Conservation (phyloP, 2,797 vertebrate species). For the Furcifer pardalis region DNA sequence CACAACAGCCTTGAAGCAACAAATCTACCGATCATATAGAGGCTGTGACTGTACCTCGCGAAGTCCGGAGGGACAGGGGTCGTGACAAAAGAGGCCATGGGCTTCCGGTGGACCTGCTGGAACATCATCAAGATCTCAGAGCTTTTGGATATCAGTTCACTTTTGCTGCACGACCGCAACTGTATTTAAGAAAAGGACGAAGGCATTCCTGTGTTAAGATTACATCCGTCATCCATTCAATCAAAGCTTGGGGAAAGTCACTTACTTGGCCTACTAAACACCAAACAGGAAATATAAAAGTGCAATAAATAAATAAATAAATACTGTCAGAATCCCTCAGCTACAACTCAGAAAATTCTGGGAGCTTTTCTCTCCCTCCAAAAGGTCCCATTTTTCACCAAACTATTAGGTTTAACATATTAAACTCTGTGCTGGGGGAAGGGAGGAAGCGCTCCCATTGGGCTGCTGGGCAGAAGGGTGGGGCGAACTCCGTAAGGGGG, state of each 20-base stretch:
- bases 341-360: no score
- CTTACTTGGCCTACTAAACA: no score
- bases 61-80: slow-evolving; percentile 98
- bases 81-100: slow-evolving; percentile 98
- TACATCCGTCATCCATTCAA: background rate
- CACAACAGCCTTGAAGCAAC: background rate
- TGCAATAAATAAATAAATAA: no score
- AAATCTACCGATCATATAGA: background rate
- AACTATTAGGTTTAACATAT: background rate
- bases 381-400: no score
- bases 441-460: no score
- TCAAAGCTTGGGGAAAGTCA: no score
- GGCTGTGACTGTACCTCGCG: slow-evolving; percentile 82
- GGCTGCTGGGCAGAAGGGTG: no score
- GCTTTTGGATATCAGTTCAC: slow-evolving; percentile 95
- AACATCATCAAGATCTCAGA: slow-evolving; percentile 99
- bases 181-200: slow-evolving; percentile 56
- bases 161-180: slow-evolving; percentile 97
- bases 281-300: no score
- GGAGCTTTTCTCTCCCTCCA: no score
- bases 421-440: no score
- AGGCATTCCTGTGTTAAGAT: background rate
- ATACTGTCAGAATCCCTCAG: no score
- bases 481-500: no score
- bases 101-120: slow-evolving; percentile 98